phyloP scores from a whole-genome alignment of 2,888 invertebrate species.

The Punctoribates punctum region DNA sequence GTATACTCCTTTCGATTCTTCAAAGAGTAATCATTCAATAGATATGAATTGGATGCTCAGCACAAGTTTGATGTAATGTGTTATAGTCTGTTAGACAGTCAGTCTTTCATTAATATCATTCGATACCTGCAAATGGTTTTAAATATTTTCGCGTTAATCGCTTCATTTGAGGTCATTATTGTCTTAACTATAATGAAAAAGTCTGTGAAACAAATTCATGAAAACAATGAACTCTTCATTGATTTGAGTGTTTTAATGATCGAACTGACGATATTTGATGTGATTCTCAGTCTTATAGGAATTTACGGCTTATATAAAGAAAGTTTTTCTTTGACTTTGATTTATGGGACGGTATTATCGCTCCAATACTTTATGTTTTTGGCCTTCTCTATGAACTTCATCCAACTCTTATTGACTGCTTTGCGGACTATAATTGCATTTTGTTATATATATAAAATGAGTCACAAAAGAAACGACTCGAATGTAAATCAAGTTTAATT shows the following conservation, averaged over 20 bases:
- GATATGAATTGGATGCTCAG: not conserved
- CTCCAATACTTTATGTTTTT: slow-evolving; percentile 25
- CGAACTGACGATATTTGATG: slow-evolving; percentile 17
- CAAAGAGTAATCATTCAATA: not conserved
- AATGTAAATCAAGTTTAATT: slow-evolving; percentile 29
- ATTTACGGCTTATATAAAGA: slow-evolving; percentile 31
- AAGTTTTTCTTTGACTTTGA: slow-evolving; percentile 13
- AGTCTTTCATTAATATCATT: not conserved
- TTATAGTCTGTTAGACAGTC: slow-evolving; percentile 11
- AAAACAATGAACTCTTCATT: not conserved
- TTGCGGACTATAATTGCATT: slow-evolving; percentile 6
- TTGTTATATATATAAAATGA: not conserved
- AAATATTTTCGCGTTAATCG: slow-evolving; percentile 25
- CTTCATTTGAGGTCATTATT: slow-evolving; percentile 13
- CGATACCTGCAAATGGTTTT: slow-evolving; percentile 3
- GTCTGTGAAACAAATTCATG: slow-evolving; percentile 14
- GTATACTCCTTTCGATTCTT: not conserved
- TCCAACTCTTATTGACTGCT: slow-evolving; percentile 25
- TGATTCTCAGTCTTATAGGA: slow-evolving; percentile 13
- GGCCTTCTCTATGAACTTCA: slow-evolving; percentile 25
- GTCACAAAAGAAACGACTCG: slow-evolving; percentile 3
- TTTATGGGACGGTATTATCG: slow-evolving; percentile 10
- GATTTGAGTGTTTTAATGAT: slow-evolving; percentile 28
- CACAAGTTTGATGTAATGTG: slow-evolving; percentile 7
- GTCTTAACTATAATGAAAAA: slow-evolving; percentile 16